Percentiles rank a stretch among this genome's conserved stretches.
These are phyloP conservation scores for Aelia acuminata DNA, from an alignment of 2,888 invertebrate genomes.

Conservation along the genomic window DNA sequence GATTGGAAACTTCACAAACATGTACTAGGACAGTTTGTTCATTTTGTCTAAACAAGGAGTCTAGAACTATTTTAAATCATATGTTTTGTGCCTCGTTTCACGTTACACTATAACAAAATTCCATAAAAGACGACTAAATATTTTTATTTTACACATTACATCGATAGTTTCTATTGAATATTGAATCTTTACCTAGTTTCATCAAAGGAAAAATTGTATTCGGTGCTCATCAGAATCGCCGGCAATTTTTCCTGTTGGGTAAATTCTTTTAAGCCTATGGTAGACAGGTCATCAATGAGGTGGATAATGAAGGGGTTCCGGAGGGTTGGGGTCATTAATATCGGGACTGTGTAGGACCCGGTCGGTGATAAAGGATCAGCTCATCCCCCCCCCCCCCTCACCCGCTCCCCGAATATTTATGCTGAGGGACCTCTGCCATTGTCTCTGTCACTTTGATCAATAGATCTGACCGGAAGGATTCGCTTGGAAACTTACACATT, in stretches of 20 bases:
- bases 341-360: background rate
- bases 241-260: background rate
- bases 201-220: background rate
- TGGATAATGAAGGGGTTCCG: slow-evolving; percentile 3
- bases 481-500: too few relatives aligned
- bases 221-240: background rate
- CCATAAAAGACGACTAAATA: too few relatives aligned
- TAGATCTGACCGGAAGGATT: background rate
- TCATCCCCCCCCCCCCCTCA: background rate
- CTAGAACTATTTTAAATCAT: too few relatives aligned
- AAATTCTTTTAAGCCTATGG: slow-evolving; percentile 2
- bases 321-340: background rate
- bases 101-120: too few relatives aligned
- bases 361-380: slow-evolving; percentile 6
- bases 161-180: too few relatives aligned
- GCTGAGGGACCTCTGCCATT: background rate
- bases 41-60: too few relatives aligned
- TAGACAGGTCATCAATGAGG: slow-evolving; percentile 6
- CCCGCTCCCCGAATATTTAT: background rate
- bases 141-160: too few relatives aligned
- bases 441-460: background rate
- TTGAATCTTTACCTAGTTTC: background rate
- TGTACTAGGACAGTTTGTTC: too few relatives aligned
- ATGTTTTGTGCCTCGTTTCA: too few relatives aligned
- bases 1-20: too few relatives aligned